These are phyloP conservation scores for Perca schrenkii DNA, from an alignment of 2,113 vertebrate genomes.

Conservation along the genomic window DNA sequence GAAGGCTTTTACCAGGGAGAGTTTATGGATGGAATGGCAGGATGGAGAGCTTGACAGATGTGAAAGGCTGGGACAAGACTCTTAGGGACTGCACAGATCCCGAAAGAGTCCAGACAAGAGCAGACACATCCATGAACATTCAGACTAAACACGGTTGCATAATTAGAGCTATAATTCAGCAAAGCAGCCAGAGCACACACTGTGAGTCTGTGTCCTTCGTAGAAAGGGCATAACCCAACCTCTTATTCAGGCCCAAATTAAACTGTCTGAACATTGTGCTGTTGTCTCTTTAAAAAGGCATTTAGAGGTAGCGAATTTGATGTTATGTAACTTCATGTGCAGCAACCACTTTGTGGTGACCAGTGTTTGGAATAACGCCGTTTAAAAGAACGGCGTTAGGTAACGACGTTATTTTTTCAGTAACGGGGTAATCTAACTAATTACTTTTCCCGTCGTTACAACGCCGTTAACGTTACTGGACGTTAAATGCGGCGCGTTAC, in stretches of 20 bases:
- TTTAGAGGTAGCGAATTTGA: constrained; percentile 25
- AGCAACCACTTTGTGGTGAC: neutral
- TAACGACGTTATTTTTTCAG: no score
- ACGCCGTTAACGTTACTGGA: no score
- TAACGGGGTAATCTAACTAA: no score
- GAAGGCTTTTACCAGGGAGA: constrained; percentile 57
- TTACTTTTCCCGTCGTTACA: no score
- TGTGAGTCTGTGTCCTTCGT: constrained; percentile 49
- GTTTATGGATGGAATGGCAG: constrained; percentile 50
- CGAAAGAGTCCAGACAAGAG: constrained; percentile 64
- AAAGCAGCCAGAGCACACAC: constrained; percentile 43
- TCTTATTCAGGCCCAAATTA: constrained; percentile 52
- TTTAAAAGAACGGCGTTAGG: no score
- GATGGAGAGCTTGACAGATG: constrained; percentile 54
- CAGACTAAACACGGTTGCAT: constrained; percentile 77
- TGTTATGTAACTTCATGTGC: constrained; percentile 9
- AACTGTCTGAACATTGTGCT: constrained; percentile 38
- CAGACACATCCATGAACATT: constrained; percentile 68
- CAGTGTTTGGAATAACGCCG: no score
- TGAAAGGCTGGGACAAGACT: constrained; percentile 48
- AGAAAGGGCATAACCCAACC: constrained; percentile 55
- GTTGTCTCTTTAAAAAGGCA: constrained; percentile 35
- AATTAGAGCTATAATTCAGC: constrained; percentile 76
- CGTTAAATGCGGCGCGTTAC: no score
- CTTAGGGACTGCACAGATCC: constrained; percentile 53